Base-by-base conservation (phyloP, 1,140 invertebrate species). In the Zaprionus inermis region DNA sequence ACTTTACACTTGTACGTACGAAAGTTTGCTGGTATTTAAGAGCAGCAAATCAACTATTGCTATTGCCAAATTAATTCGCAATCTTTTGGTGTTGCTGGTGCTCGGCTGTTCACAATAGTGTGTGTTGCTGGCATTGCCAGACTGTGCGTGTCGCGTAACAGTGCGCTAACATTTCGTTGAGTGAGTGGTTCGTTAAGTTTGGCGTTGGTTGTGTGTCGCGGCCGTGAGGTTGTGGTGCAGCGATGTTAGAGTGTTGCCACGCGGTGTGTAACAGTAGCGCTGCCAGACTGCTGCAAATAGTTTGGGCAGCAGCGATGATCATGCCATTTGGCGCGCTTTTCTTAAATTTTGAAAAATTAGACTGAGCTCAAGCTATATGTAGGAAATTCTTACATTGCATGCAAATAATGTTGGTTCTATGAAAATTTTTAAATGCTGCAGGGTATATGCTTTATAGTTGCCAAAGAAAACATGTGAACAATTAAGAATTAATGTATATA, bases 31-130 rank as follows among this genome's bases (percentile, higher is more conserved):
- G 51, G 54, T 68, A 20, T 51, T 38, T 41, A 52, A 32, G 30
- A 56, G 36, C 22, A 68, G 20, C 65, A 60, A 65, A 20, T 20
- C 1, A 38, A 46, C 28, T 54, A 67, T 32, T 54, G 6, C 57
- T 60, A 46, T 72, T 61, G 65, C 71, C 57, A 67, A 73, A 69
- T 54, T 58, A 66, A 72, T 72, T 72, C 46, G 70, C 70, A 72
- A 67, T 57, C 44, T 72, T 66, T 59, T 58, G n/a, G 44, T 67
- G 63, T 72, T 72, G 70, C 30, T 59, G 59, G 61, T 44, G 55
- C 28, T 30, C 38, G 46, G 18, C 7, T 56, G 60, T 65, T 65
- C 69, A 58, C 61, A 65, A 69, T 69, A 69, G 66, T 52, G 22
- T 52, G 20, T 41, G 14, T 30, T 9, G 12, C 11, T 16, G 36